Percentiles rank a stretch among this genome's conserved stretches.
Evolutionary conservation across 2,113 vertebrate genomes (phyloP).

Genomic region (Ageneiosus marmoratus): DNA sequence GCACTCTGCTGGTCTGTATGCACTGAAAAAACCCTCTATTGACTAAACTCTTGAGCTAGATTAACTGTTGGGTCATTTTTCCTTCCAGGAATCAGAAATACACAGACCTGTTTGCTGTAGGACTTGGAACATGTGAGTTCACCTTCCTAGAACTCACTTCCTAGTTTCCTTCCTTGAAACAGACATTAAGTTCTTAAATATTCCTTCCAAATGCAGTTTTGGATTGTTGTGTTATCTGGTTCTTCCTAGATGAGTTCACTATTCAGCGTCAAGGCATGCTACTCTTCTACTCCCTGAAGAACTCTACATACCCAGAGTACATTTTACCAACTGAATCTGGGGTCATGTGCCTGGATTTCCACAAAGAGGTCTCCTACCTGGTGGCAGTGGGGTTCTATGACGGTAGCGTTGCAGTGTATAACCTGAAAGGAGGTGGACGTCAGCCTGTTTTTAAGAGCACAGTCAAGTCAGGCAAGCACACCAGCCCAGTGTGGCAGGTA

Average conservation of each 20-base stretch:
- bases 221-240: background rate
- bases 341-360: conserved; percentile 87
- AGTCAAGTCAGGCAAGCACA: conserved; percentile 84
- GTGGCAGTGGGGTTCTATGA: conserved; percentile 87
- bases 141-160: background rate
- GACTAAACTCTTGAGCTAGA: background rate
- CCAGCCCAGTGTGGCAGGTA: conserved; percentile 94
- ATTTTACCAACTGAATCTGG: conserved; percentile 79
- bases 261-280: conserved; percentile 86
- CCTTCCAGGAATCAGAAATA: conserved; percentile 86
- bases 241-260: conserved; percentile 64
- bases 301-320: conserved; percentile 84
- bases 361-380: conserved; percentile 75
- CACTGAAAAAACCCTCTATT: background rate
- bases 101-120: conserved; percentile 86
- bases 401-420: conserved; percentile 88
- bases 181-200: background rate
- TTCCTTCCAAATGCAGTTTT: background rate
- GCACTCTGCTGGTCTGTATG: conserved; percentile 91
- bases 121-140: conserved; percentile 94
- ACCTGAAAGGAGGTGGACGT: conserved; percentile 72
- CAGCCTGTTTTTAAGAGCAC: conserved; percentile 80
- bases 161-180: too few relatives aligned
- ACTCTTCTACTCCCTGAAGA: conserved; percentile 86
- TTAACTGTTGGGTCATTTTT: background rate